Conservation (phyloP, 2,113 vertebrate species). For the Entomyzon cyanotis region DNA sequence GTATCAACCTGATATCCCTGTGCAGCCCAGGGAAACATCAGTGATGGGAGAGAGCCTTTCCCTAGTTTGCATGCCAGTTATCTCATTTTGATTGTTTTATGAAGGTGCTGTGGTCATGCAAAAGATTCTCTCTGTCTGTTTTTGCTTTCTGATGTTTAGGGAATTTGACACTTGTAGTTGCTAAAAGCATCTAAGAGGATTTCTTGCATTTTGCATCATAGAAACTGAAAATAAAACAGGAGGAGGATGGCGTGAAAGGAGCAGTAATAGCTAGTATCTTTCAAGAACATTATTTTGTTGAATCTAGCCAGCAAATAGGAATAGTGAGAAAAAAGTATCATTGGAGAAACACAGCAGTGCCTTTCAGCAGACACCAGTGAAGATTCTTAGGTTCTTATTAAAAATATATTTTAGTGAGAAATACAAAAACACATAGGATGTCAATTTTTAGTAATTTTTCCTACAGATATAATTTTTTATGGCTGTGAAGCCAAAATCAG, state of each 20-base stretch:
- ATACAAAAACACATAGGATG: neutral
- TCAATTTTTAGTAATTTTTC: neutral
- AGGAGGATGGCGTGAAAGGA: neutral
- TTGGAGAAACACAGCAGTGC: neutral
- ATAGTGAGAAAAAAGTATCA: neutral
- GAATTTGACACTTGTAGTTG: neutral
- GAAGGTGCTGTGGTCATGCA: neutral
- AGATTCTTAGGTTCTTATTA: neutral
- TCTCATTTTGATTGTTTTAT: neutral
- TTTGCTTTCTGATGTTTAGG: neutral
- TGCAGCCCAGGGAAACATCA: neutral
- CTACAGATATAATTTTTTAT: neutral
- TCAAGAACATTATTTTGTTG: neutral
- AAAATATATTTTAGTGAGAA: neutral
- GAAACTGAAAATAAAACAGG: neutral
- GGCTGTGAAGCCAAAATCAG: neutral
- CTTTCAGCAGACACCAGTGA: neutral
- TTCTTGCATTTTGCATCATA: neutral
- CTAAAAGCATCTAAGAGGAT: neutral
- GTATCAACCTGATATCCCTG: constrained; percentile 52
- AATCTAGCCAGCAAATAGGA: neutral
- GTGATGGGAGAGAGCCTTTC: neutral
- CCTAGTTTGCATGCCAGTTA: neutral
- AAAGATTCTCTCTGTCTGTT: neutral
- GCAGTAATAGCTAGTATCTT: neutral